Base-by-base conservation (phyloP, 1,140 invertebrate species). In the Drosophila equinoxialis region DNA sequence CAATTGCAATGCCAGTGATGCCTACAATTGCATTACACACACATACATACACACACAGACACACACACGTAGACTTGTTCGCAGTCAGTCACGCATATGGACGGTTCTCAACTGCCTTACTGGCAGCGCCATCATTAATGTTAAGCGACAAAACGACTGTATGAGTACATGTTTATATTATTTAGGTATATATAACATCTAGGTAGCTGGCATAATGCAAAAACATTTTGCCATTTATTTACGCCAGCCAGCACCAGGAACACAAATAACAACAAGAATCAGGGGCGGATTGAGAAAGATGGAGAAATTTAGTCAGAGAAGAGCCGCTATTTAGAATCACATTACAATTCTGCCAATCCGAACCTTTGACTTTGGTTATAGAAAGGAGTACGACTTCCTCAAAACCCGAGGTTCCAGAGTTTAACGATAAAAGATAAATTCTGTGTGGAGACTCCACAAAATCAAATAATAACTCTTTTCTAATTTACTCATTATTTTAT, bases 181-280 rank as follows among this genome's bases (percentile, higher is more conserved):
- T n/a, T 69, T 71, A 81, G 71, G 65, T 42, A 57, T 57, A 78
- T 68, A 65, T 68, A 48, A 51, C 20, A 23, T 51, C 45, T 57
- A 70, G 63, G 68, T 35, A 78, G 33, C 33, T 48, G 14, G 14
- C 69, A 73, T 79, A 79, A 70, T 70, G 69, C 72, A 81, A 65
- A 74, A 81, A 68, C 79, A 69, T 78, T 75, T 68, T 69, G 74
- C 70, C 79, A 75, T 83, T 81, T 86, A 79, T 81, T 59, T 72
- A 64, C 68, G 74, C 62, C 60, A 33, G 30, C n/a, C 37, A 65
- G 42, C 5, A 30, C 26, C 30, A 64, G 54, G 39, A 48, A 37
- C 11, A 35, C 39, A 42, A 51, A 30, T 11, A 51, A 51, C 45
- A 51, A 51, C 45, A 51, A 39, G 11, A 39, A 51, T 1, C 45